These are phyloP conservation scores for Saxicola maurus DNA, from an alignment of 2,797 vertebrate genomes.

Conservation along the genomic window DNA sequence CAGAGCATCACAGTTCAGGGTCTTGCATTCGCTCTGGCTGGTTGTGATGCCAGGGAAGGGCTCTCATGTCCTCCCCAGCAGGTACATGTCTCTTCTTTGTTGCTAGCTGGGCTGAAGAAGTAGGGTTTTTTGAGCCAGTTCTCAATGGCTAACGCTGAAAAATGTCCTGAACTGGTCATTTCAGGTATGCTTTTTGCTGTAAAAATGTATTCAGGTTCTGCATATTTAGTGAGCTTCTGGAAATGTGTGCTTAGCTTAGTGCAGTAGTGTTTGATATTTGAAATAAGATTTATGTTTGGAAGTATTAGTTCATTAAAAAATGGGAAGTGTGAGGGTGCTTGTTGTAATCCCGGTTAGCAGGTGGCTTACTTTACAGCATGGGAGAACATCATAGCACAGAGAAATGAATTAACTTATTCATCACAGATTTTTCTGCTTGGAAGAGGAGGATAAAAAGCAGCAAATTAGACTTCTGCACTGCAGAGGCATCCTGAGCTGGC, in stretches of 20 bases:
- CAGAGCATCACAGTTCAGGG: background rate
- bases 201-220: background rate
- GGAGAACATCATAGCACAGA: background rate
- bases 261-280: background rate
- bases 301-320: slow-evolving; percentile 13
- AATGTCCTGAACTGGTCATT: background rate
- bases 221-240: background rate
- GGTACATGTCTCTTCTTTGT: background rate
- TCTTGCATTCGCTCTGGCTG: background rate
- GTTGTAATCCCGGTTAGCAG: background rate
- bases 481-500: background rate
- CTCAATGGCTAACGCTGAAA: background rate
- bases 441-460: background rate
- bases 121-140: background rate
- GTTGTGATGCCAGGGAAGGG: background rate
- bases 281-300: background rate
- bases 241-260: background rate
- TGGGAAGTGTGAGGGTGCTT: background rate
- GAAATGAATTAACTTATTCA: background rate
- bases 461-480: background rate
- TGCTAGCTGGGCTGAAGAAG: background rate
- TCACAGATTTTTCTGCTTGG: background rate
- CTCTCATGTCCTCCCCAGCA: background rate
- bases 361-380: background rate
- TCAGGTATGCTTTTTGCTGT: background rate